These are phyloP conservation scores for Aptenodytes forsteri DNA, from an alignment of 2,113 vertebrate species.

Conservation along the genomic window DNA sequence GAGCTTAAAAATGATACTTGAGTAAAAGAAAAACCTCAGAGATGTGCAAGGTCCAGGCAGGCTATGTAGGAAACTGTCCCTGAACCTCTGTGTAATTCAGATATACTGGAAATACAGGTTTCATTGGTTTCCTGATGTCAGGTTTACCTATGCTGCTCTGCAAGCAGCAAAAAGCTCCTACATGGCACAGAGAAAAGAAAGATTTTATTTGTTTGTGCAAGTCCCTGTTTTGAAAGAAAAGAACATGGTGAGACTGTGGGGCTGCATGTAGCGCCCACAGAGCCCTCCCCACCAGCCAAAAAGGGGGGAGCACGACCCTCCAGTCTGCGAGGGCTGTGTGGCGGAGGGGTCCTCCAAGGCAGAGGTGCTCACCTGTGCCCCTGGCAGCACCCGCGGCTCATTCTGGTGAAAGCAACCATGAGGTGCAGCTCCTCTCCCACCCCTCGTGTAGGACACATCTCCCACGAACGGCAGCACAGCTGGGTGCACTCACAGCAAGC, in stretches of 20 bases:
- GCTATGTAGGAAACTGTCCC: neutral
- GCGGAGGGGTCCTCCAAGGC: neutral
- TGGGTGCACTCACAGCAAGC: neutral
- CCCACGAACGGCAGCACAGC: neutral
- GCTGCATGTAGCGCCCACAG: neutral
- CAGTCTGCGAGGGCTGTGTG: rapidly evolving
- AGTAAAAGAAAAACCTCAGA: neutral
- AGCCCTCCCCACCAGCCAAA: neutral
- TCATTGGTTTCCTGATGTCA: neutral
- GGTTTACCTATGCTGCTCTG: neutral
- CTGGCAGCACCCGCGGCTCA: rapidly evolving
- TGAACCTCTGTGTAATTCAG: neutral
- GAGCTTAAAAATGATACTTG: neutral
- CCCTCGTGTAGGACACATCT: neutral
- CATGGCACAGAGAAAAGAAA: neutral
- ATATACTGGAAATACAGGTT: neutral
- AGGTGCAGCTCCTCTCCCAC: neutral
- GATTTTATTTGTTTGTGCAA: neutral
- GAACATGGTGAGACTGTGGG: rapidly evolving
- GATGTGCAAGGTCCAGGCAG: neutral
- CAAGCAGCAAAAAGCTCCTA: neutral
- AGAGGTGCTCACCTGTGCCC: rapidly evolving
- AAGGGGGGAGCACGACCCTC: neutral
- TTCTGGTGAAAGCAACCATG: too few relatives aligned
- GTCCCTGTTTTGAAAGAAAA: neutral